Evolutionary conservation across 1,140 invertebrate genomes (phyloP).

Genomic region (Danaus melanippus): DNA sequence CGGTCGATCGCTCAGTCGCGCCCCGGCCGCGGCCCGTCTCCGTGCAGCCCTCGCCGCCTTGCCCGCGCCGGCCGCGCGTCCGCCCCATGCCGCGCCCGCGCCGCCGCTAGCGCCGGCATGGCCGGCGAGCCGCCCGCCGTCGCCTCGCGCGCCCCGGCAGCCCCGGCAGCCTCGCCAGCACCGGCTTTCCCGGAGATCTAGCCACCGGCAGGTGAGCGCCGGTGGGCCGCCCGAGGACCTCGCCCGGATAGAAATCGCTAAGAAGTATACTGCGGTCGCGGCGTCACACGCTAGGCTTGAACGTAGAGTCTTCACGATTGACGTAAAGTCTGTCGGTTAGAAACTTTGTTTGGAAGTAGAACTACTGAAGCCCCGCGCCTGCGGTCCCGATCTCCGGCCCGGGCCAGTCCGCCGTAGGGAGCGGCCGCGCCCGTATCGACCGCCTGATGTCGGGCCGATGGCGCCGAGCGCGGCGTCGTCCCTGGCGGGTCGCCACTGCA

Average conservation of each 20-base stretch:
- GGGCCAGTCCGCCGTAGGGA: conserved; percentile 6
- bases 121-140: conserved; percentile 39
- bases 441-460: conserved; percentile 4
- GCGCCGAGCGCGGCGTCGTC: conserved; percentile 6
- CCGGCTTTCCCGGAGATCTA: conserved; percentile 23
- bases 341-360: conserved; percentile 19
- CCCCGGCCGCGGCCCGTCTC: conserved; percentile 35
- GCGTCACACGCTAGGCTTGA: no score
- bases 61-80: conserved; percentile 27
- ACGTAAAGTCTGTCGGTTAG: conserved; percentile 16
- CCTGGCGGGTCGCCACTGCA: conserved; percentile 7
- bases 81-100: conserved; percentile 48
- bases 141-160: conserved; percentile 33
- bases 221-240: conserved; percentile 8
- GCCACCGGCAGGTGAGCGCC: conserved; percentile 33
- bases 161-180: conserved; percentile 25
- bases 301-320: no score
- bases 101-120: conserved; percentile 49
- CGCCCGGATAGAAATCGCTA: conserved; percentile 11
- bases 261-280: background rate
- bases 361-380: background rate
- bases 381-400: conserved; percentile 2
- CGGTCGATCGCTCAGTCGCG: conserved; percentile 39
- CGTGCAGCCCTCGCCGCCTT: conserved; percentile 25
- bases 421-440: conserved; percentile 18